Evolutionary conservation across 2,113 vertebrate species (phyloP), one percentile per base, ranked within the genome.

Genomic region (Colossoma macropomum): DNA sequence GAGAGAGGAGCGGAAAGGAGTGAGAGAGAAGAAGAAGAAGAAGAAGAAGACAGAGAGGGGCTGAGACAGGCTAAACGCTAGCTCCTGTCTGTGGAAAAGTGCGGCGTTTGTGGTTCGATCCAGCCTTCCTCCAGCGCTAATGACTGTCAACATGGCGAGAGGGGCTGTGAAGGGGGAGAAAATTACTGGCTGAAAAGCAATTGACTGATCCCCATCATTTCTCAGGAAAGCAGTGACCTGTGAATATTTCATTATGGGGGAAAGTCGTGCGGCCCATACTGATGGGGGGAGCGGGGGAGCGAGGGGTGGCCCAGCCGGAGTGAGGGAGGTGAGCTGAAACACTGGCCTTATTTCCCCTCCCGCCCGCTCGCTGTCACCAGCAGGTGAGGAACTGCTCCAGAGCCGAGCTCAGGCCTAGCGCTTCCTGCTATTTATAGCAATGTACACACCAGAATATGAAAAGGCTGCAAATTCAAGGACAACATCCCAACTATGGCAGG

Each of bases 101-200:
- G 88, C 83, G 85, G 85, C 86, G 88, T 86, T 87, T 84, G 85
- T 82, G 82, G 83, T 89, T 91, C 87, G 88, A 87, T 90, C 83
- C 85, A 69, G 82, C 84, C 77, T 85, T 87, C 89, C 88, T 88
- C 91, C 90, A 91, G 85, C 87, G 92, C 92, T 94, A 94, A 95
- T 93, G 93, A 92, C 89, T 90, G 94, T 94, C 93, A 94, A 92
- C 92, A 91, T 45, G 90, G 92, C 91, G 92, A 92, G 91, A 84
- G 90, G 92, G 91, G 92, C 91, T 91, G 89, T 92, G 92, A 92
- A 90, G 90, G 92, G 91, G 91, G 92, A 92, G 96, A 96, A 96
- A 97, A 97, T 95, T 94, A 96, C 96, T 96, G 95, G 94, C 96
- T 95, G 96, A 95, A 94, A 97, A 97, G 96, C 96, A 96, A 97